phyloP scores from a whole-genome alignment of 2,113 vertebrate species.

The Marcusenius ussheri region DNA sequence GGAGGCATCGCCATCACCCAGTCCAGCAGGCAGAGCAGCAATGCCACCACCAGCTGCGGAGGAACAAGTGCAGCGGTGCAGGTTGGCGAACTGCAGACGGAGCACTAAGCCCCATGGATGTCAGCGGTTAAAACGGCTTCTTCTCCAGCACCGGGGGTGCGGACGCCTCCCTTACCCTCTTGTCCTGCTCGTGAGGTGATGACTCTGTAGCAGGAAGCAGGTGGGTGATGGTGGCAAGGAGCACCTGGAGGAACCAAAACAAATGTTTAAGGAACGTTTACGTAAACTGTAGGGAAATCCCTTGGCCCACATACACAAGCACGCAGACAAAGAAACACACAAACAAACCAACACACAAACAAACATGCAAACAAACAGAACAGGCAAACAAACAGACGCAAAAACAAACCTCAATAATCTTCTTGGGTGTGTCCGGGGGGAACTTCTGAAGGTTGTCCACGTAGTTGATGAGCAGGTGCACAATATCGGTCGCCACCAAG shows the following conservation, averaged over 20 bases:
- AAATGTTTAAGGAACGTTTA: neutral
- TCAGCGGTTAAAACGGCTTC: neutral
- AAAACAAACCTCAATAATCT: conserved; percentile 80
- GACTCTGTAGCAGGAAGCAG: conserved; percentile 85
- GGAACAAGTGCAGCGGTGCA: neutral
- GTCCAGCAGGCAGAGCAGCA: conserved; percentile 91
- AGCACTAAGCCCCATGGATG: neutral
- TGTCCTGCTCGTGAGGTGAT: conserved; percentile 92
- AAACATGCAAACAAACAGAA: neutral
- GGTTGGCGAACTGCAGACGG: neutral
- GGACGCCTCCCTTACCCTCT: conserved; percentile 69
- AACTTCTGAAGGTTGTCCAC: conserved; percentile 84
- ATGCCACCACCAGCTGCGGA: conserved; percentile 85
- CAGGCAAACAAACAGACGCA: neutral
- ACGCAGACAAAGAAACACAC: neutral
- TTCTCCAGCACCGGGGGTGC: neutral
- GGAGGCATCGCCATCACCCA: conserved; percentile 97
- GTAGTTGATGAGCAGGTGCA: conserved; percentile 88
- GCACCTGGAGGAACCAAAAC: conserved; percentile 61
- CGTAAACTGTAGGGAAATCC: neutral
- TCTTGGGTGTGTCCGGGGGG: conserved; percentile 84
- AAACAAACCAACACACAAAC: neutral
- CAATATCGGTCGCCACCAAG: conserved; percentile 88
- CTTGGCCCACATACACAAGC: neutral
- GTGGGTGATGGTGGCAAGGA: conserved; percentile 94